Percentiles rank a stretch among this genome's conserved stretches.
These are phyloP conservation scores for Aphodius sticticus DNA, from an alignment of 2,888 invertebrate species.

Conservation along the genomic window DNA sequence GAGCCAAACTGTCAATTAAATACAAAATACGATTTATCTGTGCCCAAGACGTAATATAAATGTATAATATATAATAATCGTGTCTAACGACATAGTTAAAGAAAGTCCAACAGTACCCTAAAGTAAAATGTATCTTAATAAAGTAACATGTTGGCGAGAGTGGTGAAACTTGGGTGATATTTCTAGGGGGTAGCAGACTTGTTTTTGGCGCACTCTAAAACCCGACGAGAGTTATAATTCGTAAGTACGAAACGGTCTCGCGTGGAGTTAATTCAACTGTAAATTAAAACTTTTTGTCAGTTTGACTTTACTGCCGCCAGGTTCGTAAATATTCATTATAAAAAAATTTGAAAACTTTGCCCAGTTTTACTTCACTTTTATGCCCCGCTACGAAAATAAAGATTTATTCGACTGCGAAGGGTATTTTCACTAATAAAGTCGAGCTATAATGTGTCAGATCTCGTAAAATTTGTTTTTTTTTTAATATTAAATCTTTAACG, in stretches of 20 bases:
- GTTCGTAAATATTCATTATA: not conserved
- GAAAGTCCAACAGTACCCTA: no score
- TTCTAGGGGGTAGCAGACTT: not conserved
- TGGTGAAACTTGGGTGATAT: not conserved
- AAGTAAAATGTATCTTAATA: not conserved
- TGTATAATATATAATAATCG: no score
- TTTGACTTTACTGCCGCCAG: not conserved
- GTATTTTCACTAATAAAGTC: not conserved
- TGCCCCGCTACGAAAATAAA: not conserved
- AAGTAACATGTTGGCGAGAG: not conserved
- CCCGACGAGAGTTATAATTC: not conserved
- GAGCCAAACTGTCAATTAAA: no score
- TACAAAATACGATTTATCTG: no score
- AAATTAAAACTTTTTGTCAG: slow-evolving; percentile 4
- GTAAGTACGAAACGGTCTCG: not conserved
- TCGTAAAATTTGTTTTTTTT: not conserved
- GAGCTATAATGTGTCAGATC: not conserved
- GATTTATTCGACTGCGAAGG: not conserved
- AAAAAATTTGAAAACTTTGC: not conserved
- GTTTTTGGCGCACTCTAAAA: not conserved
- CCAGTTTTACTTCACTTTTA: not conserved
- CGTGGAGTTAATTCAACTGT: not conserved
- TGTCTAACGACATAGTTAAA: no score
- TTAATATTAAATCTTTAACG: no score
- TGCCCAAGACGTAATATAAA: no score